Evolutionary conservation across 2,888 invertebrate species (phyloP).

Genomic region (Corbicula japonica): DNA sequence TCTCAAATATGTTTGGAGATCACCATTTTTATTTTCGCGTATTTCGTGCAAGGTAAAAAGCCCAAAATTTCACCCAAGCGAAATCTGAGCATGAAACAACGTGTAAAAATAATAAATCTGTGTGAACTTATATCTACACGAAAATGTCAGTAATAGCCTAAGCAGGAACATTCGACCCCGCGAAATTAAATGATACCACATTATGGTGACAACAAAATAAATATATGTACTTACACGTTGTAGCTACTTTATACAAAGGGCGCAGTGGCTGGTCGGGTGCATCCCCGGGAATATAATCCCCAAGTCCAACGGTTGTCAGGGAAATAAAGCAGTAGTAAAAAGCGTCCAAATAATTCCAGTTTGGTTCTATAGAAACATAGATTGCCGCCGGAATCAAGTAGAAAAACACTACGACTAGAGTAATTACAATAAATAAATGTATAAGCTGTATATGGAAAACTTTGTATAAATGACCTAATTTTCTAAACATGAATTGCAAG

Average conservation of each 20-base stretch:
- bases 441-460: conserved; percentile 90
- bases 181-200: too few species aligned
- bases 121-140: background rate
- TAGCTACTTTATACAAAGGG: conserved; percentile 93
- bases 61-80: too few species aligned
- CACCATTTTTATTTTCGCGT: too few species aligned
- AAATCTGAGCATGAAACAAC: too few species aligned
- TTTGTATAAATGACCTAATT: conserved; percentile 83
- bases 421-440: conserved; percentile 90
- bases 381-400: conserved; percentile 92
- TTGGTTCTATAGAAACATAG: conserved; percentile 92
- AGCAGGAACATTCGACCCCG: too few species aligned
- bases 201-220: too few species aligned
- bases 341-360: conserved; percentile 94
- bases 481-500: conserved; percentile 88
- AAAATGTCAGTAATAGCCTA: too few species aligned
- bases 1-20: too few species aligned
- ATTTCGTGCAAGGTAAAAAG: too few species aligned
- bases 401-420: conserved; percentile 89
- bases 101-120: too few species aligned
- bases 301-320: conserved; percentile 94
- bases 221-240: conserved; percentile 89
- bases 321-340: conserved; percentile 97
- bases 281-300: conserved; percentile 96
- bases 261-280: conserved; percentile 92